Evolutionary conservation across 2,113 vertebrate species (phyloP), one percentile per base, ranked within the genome.

Genomic region (Ginglymostoma cirratum): DNA sequence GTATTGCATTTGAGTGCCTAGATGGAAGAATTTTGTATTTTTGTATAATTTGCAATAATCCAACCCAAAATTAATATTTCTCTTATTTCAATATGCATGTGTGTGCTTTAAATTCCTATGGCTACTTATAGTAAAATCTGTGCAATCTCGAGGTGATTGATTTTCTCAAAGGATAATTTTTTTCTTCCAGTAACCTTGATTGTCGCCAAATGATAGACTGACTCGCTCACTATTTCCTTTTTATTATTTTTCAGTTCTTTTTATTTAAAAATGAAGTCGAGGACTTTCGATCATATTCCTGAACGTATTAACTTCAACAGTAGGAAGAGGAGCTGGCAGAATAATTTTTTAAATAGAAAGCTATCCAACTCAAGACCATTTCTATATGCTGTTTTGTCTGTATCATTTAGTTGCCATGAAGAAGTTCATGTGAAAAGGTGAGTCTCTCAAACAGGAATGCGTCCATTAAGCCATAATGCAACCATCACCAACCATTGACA

Each of bases 11-110:
- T 27, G 24, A 30, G 14, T 72, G 52, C 2, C 42, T 48, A 52
- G 42, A 30, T 5, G 72, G 94, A 48, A 72, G 45, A 70, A 52
- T 72, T 69, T 72, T 34, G 14, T 52, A 42, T n/a, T 34, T 94
- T 94, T 70, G 42, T 95, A 34, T 42, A 42, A 42, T 38, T 67
- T 12, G 66, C 45, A 69, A 42, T 69, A 66, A 66, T 21, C 19
- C 92, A 66, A 66, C 19, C 19, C 92, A 42, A 94, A 94, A 94
- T 69, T n/a, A 94, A 94, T 94, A 69, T 94, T 92, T 5, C 38
- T 72, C 24, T 95, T 48, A 7, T 95, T 95, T 67, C 48, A 72
- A 95, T 95, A 27, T 95, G 72, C 38, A 72, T 95, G 27, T 45
- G 34, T 17, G n/a, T 66, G 42, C 27, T 55, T 87, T 87, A 7